These are phyloP conservation scores for Acholoe squamosa DNA, from an alignment of 2,888 invertebrate species.

Conservation along the genomic window DNA sequence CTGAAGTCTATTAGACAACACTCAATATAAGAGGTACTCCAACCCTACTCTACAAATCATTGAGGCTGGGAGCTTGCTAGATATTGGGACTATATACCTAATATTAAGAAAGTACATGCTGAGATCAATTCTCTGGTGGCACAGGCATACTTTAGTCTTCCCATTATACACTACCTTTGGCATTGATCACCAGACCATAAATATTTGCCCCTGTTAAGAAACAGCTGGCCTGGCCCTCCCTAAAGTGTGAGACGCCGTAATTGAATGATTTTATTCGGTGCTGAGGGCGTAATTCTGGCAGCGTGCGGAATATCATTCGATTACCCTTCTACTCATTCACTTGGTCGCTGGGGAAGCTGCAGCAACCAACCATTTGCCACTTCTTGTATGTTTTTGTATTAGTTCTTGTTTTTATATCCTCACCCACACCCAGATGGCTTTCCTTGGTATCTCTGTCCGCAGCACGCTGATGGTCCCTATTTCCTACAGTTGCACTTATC, in stretches of 20 bases:
- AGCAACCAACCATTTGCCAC: not conserved
- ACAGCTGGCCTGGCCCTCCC: not conserved
- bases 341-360: not conserved
- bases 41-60: not conserved
- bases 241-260: conserved; percentile 10
- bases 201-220: conserved; percentile 23
- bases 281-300: conserved; percentile 28
- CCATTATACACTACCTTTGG: not conserved
- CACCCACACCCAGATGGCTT: not conserved
- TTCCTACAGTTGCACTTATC: conserved; percentile 52
- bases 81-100: too few species aligned
- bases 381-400: not conserved
- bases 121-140: too few species aligned
- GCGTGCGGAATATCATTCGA: conserved; percentile 48
- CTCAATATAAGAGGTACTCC: too few species aligned
- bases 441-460: not conserved
- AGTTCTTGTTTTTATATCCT: not conserved
- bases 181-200: not conserved
- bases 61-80: not conserved
- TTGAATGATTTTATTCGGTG: conserved; percentile 60
- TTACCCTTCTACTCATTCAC: conserved; percentile 5
- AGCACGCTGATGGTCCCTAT: conserved; percentile 11
- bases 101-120: too few species aligned
- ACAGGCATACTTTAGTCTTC: too few species aligned
- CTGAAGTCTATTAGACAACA: not conserved